A percentile compares a stretch with the other conserved stretches of the same genome.
Evolutionary conservation across 2,888 invertebrate species (phyloP).

Genomic region (Tetanocera ferruginea): DNA sequence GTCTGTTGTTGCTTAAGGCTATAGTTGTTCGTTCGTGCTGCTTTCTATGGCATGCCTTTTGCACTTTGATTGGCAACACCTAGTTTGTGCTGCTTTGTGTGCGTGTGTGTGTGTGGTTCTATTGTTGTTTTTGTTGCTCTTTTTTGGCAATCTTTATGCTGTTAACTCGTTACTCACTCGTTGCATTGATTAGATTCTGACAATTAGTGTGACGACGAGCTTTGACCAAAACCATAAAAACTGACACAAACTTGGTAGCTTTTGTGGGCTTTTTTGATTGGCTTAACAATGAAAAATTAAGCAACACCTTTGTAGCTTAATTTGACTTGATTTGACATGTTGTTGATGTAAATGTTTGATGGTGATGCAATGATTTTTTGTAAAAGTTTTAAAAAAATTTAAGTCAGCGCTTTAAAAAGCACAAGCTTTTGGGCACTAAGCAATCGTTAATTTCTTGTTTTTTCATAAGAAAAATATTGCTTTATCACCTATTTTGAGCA

Average conservation of each 20-base stretch:
- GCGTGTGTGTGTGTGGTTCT: background rate
- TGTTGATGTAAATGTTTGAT: background rate
- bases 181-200: constrained; percentile 8
- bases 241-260: background rate
- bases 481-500: too few species aligned
- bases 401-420: too few species aligned
- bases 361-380: background rate
- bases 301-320: background rate
- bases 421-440: too few species aligned
- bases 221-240: background rate
- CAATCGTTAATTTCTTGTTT: too few species aligned
- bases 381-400: background rate
- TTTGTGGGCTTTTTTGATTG: constrained; percentile 24
- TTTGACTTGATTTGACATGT: background rate
- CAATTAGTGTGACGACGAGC: constrained; percentile 13
- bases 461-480: too few species aligned
- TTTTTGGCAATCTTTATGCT: constrained; percentile 37
- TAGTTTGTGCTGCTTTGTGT: background rate
- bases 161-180: background rate
- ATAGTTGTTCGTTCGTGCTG: constrained; percentile 17
- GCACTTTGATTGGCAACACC: background rate
- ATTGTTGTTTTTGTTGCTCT: constrained; percentile 33
- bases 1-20: constrained; percentile 31
- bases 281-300: background rate
- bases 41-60: background rate